These are phyloP conservation scores for Morus bassanus DNA, from an alignment of 2,797 vertebrate species.

Conservation along the genomic window DNA sequence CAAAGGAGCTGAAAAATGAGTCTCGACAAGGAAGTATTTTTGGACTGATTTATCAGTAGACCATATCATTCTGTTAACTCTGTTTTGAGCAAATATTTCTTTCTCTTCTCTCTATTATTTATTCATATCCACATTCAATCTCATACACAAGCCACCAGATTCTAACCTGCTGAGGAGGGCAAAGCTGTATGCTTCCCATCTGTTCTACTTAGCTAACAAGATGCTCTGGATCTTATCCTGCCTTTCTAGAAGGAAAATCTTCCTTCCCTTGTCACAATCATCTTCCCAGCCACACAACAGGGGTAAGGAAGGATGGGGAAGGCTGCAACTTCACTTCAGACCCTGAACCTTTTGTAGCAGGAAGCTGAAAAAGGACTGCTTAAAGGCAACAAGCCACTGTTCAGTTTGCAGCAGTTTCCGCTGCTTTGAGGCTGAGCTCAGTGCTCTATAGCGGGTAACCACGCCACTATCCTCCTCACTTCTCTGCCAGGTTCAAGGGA, in stretches of 20 bases:
- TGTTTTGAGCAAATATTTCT: constrained; percentile 50
- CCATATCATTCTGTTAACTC: constrained; percentile 32
- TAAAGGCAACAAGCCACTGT: neutral
- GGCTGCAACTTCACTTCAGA: neutral
- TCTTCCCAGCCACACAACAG: neutral
- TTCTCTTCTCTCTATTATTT: constrained; percentile 52
- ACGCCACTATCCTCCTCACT: neutral
- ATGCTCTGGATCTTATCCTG: neutral
- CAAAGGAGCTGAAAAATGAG: constrained; percentile 20
- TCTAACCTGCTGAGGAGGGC: constrained; percentile 59
- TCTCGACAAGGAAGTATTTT: neutral
- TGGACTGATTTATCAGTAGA: constrained; percentile 41
- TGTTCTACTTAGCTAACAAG: constrained; percentile 44
- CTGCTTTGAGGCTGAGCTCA: neutral
- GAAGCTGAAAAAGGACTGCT: neutral
- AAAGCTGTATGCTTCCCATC: constrained; percentile 45
- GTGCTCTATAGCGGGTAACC: fast-evolving
- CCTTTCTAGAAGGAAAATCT: constrained; percentile 19
- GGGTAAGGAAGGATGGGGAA: neutral
- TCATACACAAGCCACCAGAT: constrained; percentile 27
- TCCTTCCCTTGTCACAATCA: neutral
- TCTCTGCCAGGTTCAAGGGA: neutral
- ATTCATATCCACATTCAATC: constrained; percentile 63
- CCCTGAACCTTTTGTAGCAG: neutral
- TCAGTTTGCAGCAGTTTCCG: fast-evolving